Percentiles rank a stretch among this genome's conserved stretches.
phyloP scores from a whole-genome alignment of 2,113 vertebrate genomes.

The Spizaetus ornatus region DNA sequence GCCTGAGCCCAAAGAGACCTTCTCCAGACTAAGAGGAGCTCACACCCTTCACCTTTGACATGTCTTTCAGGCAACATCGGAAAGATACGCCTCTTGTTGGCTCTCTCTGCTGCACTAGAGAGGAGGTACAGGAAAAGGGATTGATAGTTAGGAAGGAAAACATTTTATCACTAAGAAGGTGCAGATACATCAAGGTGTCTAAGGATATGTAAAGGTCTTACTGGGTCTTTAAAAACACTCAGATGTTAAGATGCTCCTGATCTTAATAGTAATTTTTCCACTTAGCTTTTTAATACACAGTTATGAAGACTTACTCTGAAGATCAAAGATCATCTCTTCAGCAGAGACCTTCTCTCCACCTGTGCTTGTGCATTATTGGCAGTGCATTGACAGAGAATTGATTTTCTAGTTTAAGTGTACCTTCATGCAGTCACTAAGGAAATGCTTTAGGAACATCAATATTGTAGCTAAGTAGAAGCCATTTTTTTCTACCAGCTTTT shows the following conservation, averaged over 20 bases:
- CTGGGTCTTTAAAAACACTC: not conserved
- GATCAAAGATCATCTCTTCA: not conserved
- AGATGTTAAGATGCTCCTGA: not conserved
- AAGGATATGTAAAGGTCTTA: not conserved
- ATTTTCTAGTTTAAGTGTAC: not conserved
- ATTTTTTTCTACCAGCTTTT: not conserved
- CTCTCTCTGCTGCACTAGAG: not conserved
- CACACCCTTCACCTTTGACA: not conserved
- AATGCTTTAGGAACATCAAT: not conserved
- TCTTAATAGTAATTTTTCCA: not conserved
- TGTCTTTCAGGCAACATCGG: not conserved
- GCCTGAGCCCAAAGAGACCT: not conserved
- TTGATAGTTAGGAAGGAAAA: not conserved
- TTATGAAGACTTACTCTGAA: not conserved
- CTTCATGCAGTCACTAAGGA: not conserved
- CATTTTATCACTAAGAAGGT: not conserved
- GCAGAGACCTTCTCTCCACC: not conserved
- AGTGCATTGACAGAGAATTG: not conserved
- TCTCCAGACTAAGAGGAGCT: not conserved
- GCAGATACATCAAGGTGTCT: not conserved
- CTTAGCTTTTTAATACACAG: not conserved
- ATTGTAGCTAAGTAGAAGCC: not conserved
- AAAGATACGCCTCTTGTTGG: not conserved
- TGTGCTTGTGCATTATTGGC: not conserved
- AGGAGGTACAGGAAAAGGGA: not conserved